These are phyloP conservation scores for Diploscapter pachys DNA, from an alignment of 1,140 invertebrate genomes.

Conservation along the genomic window DNA sequence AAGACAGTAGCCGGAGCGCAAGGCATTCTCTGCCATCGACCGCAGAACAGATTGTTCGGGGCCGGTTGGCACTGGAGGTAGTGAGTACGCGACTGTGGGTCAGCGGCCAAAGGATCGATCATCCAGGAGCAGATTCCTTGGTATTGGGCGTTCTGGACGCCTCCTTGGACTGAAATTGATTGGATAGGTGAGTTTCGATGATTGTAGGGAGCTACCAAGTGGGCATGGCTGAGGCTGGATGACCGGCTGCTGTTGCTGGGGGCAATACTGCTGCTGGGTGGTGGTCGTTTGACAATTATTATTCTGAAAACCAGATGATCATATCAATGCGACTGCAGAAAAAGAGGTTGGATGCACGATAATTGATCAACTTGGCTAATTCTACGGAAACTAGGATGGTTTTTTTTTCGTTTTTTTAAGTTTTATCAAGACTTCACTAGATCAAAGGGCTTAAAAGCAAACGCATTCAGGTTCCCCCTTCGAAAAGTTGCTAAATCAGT, in stretches of 20 bases:
- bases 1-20: conserved; percentile 55
- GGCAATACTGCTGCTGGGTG: conserved; percentile 50
- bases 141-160: conserved; percentile 46
- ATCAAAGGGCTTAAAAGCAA: no score
- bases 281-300: conserved; percentile 49
- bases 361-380: conserved; percentile 5
- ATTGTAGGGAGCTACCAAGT: conserved; percentile 41
- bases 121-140: conserved; percentile 57
- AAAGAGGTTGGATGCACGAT: conserved; percentile 13
- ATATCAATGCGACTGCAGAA: conserved; percentile 8
- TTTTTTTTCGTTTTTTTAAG: no score
- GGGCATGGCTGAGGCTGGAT: conserved; percentile 56
- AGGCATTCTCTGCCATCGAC: conserved; percentile 58
- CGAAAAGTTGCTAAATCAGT: no score
- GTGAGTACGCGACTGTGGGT: conserved; percentile 50
- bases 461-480: no score
- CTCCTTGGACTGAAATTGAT: conserved; percentile 50
- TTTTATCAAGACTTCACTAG: no score
- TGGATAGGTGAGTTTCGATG: not conserved
- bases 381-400: conserved; percentile 13
- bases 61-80: conserved; percentile 56
- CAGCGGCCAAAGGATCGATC: conserved; percentile 52
- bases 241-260: conserved; percentile 43
- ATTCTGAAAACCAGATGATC: conserved; percentile 8
- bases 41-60: conserved; percentile 57